These are phyloP conservation scores for Lampris megalopsis DNA, from an alignment of 2,113 vertebrate species.

Conservation along the genomic window DNA sequence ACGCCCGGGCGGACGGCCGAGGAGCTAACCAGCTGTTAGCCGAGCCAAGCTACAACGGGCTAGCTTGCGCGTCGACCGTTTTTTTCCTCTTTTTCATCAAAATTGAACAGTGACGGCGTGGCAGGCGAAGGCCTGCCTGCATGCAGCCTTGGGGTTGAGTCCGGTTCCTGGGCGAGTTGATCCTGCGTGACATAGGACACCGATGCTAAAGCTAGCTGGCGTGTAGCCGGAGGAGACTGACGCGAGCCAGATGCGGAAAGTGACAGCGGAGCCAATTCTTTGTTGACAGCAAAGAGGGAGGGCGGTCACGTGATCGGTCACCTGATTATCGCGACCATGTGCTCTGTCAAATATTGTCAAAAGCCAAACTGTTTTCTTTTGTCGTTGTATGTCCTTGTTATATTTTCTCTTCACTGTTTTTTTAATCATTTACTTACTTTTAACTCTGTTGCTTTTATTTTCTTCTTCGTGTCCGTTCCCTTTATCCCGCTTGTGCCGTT, in stretches of 20 bases:
- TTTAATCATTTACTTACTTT: too few species aligned
- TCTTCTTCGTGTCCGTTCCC: too few species aligned
- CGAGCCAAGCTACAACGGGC: conserved; percentile 7
- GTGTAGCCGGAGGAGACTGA: background rate
- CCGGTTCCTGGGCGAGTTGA: background rate
- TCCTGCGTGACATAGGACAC: background rate
- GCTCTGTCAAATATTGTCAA: background rate
- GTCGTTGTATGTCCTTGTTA: too few species aligned
- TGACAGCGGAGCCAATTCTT: background rate
- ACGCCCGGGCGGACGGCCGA: background rate
- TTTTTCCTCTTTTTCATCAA: background rate
- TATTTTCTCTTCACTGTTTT: too few species aligned
- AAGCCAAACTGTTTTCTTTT: too few species aligned
- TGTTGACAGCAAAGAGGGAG: too few species aligned
- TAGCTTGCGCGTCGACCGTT: conserved; percentile 4
- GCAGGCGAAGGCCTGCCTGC: background rate
- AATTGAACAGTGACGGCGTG: background rate
- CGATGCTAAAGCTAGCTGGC: conserved; percentile 5
- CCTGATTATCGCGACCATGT: conserved; percentile 25
- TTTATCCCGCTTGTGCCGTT: too few species aligned
- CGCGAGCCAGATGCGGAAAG: conserved; percentile 23
- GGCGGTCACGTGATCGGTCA: conserved; percentile 5
- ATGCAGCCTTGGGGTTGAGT: background rate
- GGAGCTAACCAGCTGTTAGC: conserved; percentile 38
- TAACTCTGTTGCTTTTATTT: too few species aligned